Percentiles rank a stretch among this genome's conserved stretches.
Evolutionary conservation across 2,113 vertebrate genomes (phyloP).

Genomic region (Lucifuga dentata): DNA sequence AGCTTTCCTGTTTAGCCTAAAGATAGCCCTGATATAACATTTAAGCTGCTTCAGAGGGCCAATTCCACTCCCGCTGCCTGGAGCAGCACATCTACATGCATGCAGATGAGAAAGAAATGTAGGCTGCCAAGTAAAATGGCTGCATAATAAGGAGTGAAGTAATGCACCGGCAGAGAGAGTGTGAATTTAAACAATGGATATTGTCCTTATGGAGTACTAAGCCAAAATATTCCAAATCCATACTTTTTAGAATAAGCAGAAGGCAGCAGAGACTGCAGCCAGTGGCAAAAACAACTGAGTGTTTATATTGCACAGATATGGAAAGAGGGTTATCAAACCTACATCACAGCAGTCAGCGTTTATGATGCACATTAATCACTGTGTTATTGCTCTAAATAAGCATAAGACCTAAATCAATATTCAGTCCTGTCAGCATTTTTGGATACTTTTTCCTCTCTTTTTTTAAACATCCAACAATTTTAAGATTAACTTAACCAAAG

Average conservation of each 20-base stretch:
- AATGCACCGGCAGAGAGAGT: constrained; percentile 22
- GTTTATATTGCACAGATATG: constrained; percentile 8
- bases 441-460: constrained; percentile 13
- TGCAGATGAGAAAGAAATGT: constrained; percentile 29
- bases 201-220: constrained; percentile 40
- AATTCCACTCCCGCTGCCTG: constrained; percentile 14
- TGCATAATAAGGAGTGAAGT: constrained; percentile 58
- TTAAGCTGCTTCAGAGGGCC: constrained; percentile 35
- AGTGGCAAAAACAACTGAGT: constrained; percentile 5
- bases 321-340: constrained; percentile 35
- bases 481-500: too few relatives aligned
- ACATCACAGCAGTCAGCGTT: constrained; percentile 25
- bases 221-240: constrained; percentile 54
- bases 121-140: constrained; percentile 47
- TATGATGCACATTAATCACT: constrained; percentile 45
- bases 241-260: constrained; percentile 19
- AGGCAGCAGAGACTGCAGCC: constrained; percentile 16
- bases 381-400: constrained; percentile 51
- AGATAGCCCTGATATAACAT: constrained; percentile 17
- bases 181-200: constrained; percentile 47
- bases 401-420: constrained; percentile 26
- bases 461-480: too few relatives aligned
- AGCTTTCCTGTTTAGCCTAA: constrained; percentile 36
- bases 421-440: constrained; percentile 40
- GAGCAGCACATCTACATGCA: constrained; percentile 7